phyloP scores from a whole-genome alignment of 2,888 invertebrate species.

The Aporophyla nigra region DNA sequence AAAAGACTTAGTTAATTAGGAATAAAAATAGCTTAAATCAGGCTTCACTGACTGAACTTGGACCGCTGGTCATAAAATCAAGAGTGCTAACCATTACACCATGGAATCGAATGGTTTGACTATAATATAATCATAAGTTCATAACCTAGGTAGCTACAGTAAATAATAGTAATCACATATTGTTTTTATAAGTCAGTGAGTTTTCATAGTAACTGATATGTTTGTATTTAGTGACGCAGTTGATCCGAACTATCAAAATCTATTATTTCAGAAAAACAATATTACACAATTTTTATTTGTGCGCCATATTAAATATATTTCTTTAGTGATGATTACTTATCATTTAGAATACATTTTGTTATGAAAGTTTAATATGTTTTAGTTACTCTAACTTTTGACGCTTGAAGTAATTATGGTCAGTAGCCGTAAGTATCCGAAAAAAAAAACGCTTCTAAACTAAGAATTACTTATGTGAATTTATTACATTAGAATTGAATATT shows the following conservation, averaged over 20 bases:
- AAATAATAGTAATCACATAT: background rate
- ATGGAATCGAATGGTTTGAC: slow-evolving; percentile 89
- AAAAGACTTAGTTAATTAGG: too few species aligned
- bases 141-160: background rate
- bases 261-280: background rate
- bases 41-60: slow-evolving; percentile 96
- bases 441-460: background rate
- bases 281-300: background rate
- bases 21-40: slow-evolving; percentile 57
- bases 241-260: too few species aligned
- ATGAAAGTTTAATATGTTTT: background rate
- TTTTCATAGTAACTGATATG: background rate
- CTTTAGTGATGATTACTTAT: background rate
- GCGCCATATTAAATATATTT: background rate
- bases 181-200: slow-evolving; percentile 9
- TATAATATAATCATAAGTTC: too few species aligned
- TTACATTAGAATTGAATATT: background rate
- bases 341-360: background rate
- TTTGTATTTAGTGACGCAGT: background rate
- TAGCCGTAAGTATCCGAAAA: background rate
- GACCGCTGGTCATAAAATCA: slow-evolving; percentile 96
- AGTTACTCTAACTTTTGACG: too few species aligned
- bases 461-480: too few species aligned
- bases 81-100: slow-evolving; percentile 96
- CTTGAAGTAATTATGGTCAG: too few species aligned